Percentiles rank a stretch among this genome's conserved stretches.
phyloP scores from a whole-genome alignment of 2,113 vertebrate species.

The Progne subis region DNA sequence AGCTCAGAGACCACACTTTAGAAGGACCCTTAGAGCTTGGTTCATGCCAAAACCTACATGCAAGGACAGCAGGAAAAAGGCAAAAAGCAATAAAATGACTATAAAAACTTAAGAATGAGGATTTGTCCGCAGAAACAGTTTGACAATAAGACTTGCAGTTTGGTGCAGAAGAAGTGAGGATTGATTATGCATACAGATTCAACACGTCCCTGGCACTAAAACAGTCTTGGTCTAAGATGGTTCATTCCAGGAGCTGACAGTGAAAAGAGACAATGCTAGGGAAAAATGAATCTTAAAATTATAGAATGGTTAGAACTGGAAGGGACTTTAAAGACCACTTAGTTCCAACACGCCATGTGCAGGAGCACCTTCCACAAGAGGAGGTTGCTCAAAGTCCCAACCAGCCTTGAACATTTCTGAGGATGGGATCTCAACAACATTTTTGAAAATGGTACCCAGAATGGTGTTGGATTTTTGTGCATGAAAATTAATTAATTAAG shows the following conservation, averaged over 20 bases:
- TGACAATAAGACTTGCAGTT: background rate
- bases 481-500: background rate
- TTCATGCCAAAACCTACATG: background rate
- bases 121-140: background rate
- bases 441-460: background rate
- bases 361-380: background rate
- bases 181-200: background rate
- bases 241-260: background rate
- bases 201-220: background rate
- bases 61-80: background rate
- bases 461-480: background rate
- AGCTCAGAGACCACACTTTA: background rate
- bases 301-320: background rate
- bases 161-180: background rate
- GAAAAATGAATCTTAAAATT: background rate
- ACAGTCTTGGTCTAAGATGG: background rate
- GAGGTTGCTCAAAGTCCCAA: background rate
- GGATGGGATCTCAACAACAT: too few relatives aligned
- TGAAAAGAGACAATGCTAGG: background rate
- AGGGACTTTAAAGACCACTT: background rate
- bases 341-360: background rate
- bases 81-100: background rate
- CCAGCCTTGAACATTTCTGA: background rate
- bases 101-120: background rate
- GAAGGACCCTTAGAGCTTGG: background rate